phyloP scores from a whole-genome alignment of 1,140 invertebrate genomes.

The Probaryconus sp. region DNA sequence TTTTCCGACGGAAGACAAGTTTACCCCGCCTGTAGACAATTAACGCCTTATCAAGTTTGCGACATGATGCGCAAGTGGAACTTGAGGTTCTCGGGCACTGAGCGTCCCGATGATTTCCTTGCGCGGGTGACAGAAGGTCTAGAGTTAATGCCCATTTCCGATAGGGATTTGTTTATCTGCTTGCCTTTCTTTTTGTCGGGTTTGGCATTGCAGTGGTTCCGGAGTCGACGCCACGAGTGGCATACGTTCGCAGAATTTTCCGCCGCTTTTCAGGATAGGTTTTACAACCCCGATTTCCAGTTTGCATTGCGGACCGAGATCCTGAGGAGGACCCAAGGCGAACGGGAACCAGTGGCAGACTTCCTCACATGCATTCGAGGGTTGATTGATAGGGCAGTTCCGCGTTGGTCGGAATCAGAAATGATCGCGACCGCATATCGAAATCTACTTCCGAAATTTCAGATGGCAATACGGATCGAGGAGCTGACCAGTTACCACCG shows the following conservation, averaged over 20 bases:
- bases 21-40: no score
- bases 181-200: slow-evolving; percentile 21
- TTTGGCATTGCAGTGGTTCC: slow-evolving; percentile 15
- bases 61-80: slow-evolving; percentile 37
- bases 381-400: not conserved
- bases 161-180: slow-evolving; percentile 8
- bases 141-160: slow-evolving; percentile 13
- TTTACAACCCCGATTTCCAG: slow-evolving; percentile 13
- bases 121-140: slow-evolving; percentile 8
- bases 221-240: not conserved
- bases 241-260: slow-evolving; percentile 6
- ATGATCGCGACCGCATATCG: slow-evolving; percentile 3
- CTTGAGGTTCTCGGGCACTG: slow-evolving; percentile 9
- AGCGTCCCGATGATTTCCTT: slow-evolving; percentile 8
- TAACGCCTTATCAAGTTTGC: no score
- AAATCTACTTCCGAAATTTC: slow-evolving; percentile 13
- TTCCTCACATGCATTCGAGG: slow-evolving; percentile 18
- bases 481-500: no score
- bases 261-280: not conserved
- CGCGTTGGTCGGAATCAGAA: slow-evolving; percentile 7
- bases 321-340: slow-evolving; percentile 10
- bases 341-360: slow-evolving; percentile 16
- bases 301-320: slow-evolving; percentile 5
- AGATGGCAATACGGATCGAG: not conserved
- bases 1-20: no score